These are phyloP conservation scores for Ceyx margarethae DNA, from an alignment of 2,113 vertebrate genomes.

Conservation along the genomic window DNA sequence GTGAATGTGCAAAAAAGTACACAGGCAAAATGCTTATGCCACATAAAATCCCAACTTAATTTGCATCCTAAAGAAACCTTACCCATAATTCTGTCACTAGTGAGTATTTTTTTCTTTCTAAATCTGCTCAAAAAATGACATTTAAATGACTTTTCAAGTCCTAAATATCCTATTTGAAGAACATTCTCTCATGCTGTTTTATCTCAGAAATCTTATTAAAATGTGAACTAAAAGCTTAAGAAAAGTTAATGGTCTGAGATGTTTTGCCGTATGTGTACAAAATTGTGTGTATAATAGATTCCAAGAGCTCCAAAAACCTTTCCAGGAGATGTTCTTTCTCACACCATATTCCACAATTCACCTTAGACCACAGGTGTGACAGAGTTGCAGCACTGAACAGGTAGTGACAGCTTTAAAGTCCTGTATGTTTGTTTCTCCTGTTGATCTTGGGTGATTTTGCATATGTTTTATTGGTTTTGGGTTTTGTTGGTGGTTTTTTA, in stretches of 20 bases:
- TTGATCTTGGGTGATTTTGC: slow-evolving; percentile 21
- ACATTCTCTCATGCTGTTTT: neutral
- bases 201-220: neutral
- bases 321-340: neutral
- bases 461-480: neutral
- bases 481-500: too few relatives aligned
- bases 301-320: neutral
- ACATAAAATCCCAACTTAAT: neutral
- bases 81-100: neutral
- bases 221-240: neutral
- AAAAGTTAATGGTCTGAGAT: neutral
- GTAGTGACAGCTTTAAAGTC: neutral
- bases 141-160: neutral
- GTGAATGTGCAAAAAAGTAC: neutral
- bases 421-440: neutral
- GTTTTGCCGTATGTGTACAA: neutral
- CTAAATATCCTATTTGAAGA: neutral
- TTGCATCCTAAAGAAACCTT: neutral
- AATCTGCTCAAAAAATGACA: neutral
- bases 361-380: neutral
- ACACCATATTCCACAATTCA: neutral
- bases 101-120: neutral
- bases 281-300: neutral
- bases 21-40: neutral
- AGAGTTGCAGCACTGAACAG: neutral